phyloP scores from a whole-genome alignment of 2,888 invertebrate species.

The Thumatha senex region DNA sequence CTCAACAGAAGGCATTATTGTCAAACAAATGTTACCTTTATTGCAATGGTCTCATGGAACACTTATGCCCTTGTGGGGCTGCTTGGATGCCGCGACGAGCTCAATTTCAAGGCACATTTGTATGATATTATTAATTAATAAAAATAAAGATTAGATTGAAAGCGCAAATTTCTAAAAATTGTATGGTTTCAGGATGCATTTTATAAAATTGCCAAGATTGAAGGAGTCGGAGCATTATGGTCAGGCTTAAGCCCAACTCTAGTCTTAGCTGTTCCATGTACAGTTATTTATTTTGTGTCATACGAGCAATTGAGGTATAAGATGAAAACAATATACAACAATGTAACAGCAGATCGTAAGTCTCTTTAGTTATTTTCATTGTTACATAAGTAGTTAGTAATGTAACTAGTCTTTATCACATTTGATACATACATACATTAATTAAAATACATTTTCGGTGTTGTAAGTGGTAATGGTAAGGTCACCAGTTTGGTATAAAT shows the following conservation, averaged over 20 bases:
- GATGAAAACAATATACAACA: conserved; percentile 84
- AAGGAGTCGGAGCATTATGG: conserved; percentile 97
- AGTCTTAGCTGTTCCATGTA: conserved; percentile 97
- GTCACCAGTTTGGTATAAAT: too few relatives aligned
- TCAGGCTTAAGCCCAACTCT: conserved; percentile 98
- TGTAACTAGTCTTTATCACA: too few relatives aligned
- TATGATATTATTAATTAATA: conserved; percentile 56
- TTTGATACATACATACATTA: too few relatives aligned
- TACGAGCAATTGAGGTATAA: conserved; percentile 94
- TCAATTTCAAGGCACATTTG: conserved; percentile 91
- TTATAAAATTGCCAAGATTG: conserved; percentile 93
- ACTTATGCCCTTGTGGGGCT: conserved; percentile 92
- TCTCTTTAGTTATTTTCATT: conserved; percentile 8
- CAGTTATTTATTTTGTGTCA: conserved; percentile 97
- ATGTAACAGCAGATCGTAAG: conserved; percentile 60
- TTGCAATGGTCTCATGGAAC: conserved; percentile 99
- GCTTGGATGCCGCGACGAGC: conserved; percentile 86
- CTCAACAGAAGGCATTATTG: conserved; percentile 92
- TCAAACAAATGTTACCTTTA: conserved; percentile 96
- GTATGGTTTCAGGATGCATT: conserved; percentile 93
- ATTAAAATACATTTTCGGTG: too few relatives aligned
- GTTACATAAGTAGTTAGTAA: too few relatives aligned
- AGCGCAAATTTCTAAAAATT: neutral
- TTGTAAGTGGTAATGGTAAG: too few relatives aligned
- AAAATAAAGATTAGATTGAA: neutral